These are phyloP conservation scores for Neogale vison DNA, from an alignment of 2,113 vertebrate species.

Conservation along the genomic window DNA sequence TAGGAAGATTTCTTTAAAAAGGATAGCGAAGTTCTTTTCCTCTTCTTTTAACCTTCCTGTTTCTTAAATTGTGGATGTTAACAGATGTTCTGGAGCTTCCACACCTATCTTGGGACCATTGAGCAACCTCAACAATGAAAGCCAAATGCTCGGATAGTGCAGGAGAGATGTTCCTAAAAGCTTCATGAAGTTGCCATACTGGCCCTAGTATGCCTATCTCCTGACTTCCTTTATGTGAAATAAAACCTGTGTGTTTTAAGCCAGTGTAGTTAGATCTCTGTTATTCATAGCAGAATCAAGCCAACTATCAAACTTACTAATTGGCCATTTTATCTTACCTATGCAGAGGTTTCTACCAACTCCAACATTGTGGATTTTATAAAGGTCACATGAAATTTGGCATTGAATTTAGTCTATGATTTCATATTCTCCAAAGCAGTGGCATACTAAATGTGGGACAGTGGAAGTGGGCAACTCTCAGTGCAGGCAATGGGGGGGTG, in stretches of 20 bases:
- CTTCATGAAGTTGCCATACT: neutral
- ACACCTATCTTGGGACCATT: neutral
- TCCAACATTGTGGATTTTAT: neutral
- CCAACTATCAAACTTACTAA: neutral
- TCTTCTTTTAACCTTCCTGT: neutral
- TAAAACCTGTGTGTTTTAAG: slow-evolving; percentile 22
- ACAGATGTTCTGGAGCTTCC: neutral
- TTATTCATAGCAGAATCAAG: slow-evolving; percentile 12
- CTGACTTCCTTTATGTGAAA: slow-evolving; percentile 7
- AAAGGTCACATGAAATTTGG: neutral
- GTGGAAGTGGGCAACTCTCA: neutral
- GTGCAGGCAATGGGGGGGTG: neutral
- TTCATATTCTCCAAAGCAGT: slow-evolving; percentile 6
- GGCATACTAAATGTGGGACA: neutral
- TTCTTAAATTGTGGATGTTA: neutral
- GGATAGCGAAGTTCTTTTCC: neutral
- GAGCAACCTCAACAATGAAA: slow-evolving; percentile 1
- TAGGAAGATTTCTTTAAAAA: neutral
- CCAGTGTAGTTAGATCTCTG: neutral
- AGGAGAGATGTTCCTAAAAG: neutral
- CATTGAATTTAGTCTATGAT: neutral
- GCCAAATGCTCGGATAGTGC: neutral
- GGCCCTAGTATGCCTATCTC: neutral
- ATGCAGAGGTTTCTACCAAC: neutral
- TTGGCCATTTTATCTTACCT: neutral